Evolutionary conservation across 2,888 invertebrate species (phyloP).

Genomic region (Drosophila bunnanda): DNA sequence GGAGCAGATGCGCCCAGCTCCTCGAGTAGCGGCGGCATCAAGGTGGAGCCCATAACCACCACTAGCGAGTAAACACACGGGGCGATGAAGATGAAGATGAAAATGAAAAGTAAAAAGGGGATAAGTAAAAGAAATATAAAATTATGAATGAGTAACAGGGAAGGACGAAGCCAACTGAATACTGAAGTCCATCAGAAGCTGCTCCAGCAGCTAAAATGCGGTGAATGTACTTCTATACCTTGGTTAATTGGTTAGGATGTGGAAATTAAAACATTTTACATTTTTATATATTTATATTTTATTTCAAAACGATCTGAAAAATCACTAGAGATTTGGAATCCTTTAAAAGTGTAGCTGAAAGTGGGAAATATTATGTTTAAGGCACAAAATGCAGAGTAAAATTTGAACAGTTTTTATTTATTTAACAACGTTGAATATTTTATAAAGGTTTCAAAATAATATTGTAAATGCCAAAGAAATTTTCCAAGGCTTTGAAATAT

Average conservation of each 20-base stretch:
- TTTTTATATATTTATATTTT: not conserved
- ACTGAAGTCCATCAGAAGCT: conserved; percentile 2
- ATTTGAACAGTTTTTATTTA: not conserved
- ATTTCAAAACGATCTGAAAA: not conserved
- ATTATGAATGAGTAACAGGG: conserved; percentile 12
- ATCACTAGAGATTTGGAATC: not conserved
- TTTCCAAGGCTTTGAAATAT: not conserved
- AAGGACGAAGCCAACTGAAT: conserved; percentile 15
- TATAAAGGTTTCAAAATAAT: not conserved
- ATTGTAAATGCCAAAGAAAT: not conserved
- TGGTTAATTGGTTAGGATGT: not conserved
- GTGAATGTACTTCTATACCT: conserved; percentile 1
- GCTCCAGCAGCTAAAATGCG: conserved; percentile 15
- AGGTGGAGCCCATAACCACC: conserved; percentile 88
- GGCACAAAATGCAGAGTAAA: no score
- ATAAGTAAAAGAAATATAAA: conserved; percentile 34
- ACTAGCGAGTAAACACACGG: conserved; percentile 69
- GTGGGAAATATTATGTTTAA: not conserved
- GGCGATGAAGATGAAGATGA: conserved; percentile 7
- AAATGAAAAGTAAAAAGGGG: conserved; percentile 34
- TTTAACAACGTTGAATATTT: not conserved
- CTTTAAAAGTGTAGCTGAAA: not conserved
- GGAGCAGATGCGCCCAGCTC: conserved; percentile 37
- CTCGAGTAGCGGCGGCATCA: conserved; percentile 85
- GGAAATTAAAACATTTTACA: not conserved